Conservation (phyloP, 2,888 invertebrate species). For the Himalopsyche japonica region DNA sequence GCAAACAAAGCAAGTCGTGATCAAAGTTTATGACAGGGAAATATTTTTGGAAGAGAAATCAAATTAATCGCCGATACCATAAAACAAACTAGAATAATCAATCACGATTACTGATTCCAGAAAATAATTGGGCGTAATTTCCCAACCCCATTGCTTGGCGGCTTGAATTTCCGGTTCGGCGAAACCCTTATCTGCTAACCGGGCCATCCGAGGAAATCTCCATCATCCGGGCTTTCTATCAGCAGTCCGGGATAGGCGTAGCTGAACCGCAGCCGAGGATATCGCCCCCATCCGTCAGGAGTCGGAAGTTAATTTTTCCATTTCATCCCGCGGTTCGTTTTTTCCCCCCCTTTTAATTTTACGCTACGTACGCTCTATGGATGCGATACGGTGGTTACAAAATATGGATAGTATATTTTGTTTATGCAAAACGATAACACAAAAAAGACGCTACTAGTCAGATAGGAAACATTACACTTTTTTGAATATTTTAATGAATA, state of each 20-base stretch:
- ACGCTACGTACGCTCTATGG: background rate
- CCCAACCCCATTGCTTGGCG: background rate
- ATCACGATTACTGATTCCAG: background rate
- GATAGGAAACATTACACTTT: too few species aligned
- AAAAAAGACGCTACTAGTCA: too few species aligned
- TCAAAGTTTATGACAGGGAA: too few species aligned
- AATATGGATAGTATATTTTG: background rate
- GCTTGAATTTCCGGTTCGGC: background rate
- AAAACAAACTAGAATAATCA: background rate
- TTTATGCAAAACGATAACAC: too few species aligned
- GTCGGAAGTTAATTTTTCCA: constrained; percentile 1
- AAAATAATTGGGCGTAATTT: background rate
- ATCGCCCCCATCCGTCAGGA: background rate
- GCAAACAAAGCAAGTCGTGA: too few species aligned
- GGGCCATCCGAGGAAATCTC: background rate
- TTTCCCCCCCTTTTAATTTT: background rate
- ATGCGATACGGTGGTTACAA: background rate
- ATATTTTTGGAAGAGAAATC: background rate
- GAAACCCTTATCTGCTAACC: background rate
- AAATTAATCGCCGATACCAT: background rate
- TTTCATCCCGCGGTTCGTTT: background rate
- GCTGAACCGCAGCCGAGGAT: background rate
- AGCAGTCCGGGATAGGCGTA: background rate
- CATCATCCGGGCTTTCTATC: background rate
- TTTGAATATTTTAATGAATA: too few species aligned